phyloP scores from a whole-genome alignment of 2,797 vertebrate species.

The Anabas testudineus region DNA sequence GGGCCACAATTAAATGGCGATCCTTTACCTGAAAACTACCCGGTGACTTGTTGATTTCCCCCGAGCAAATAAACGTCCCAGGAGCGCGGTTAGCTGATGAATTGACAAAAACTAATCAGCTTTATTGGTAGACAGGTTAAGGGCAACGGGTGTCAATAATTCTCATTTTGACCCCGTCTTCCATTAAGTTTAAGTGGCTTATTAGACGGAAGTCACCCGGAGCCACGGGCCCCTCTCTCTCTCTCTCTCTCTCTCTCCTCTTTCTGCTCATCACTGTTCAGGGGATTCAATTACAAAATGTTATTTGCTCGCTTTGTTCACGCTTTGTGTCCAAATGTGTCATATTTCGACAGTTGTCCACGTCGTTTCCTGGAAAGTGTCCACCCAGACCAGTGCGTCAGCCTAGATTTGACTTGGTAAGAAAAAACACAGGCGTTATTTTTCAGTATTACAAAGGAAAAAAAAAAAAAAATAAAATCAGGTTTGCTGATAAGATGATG shows the following conservation, averaged over 20 bases:
- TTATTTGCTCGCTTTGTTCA: constrained; percentile 8
- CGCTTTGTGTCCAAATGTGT: constrained; percentile 21
- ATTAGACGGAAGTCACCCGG: constrained; percentile 87
- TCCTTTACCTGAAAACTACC: constrained; percentile 85
- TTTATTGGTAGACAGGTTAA: constrained; percentile 99
- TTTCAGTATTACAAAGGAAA: not conserved
- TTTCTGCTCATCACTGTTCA: constrained; percentile 64
- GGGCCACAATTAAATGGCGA: constrained; percentile 81
- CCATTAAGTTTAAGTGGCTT: constrained; percentile 94
- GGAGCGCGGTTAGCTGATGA: constrained; percentile 91
- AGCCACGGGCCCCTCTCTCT: constrained; percentile 60
- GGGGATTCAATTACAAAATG: constrained; percentile 53
- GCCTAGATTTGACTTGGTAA: not conserved
- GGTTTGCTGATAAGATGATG: not conserved
- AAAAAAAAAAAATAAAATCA: too few species aligned
- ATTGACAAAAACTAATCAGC: constrained; percentile 99
- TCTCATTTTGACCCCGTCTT: constrained; percentile 93
- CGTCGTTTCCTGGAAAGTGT: not conserved
- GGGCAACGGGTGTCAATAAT: constrained; percentile 95
- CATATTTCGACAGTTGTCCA: constrained; percentile 1
- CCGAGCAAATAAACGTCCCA: constrained; percentile 92
- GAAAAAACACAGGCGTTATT: not conserved
- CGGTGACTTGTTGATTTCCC: constrained; percentile 98
- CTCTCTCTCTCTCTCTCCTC: too few species aligned
- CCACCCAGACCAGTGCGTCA: too few species aligned